Base-by-base conservation (phyloP, 2,113 vertebrate species). In the Bolborhynchus lineola region DNA sequence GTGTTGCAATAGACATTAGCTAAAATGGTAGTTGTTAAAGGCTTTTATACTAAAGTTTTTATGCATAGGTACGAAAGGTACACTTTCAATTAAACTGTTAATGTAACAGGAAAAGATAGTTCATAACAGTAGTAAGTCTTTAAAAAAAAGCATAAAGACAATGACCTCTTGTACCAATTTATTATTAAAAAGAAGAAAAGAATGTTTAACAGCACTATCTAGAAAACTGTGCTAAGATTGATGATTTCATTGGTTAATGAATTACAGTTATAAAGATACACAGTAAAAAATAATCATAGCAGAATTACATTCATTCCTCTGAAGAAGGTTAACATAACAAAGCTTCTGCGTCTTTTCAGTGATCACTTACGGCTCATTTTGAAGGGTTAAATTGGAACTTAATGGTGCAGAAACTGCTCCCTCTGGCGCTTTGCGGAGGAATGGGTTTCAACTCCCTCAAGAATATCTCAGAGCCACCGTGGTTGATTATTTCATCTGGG, bases 321-420 rank as follows among this genome's bases (percentile, higher is more conserved):
- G 41, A 65, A 79, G 74, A 71, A 89, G 17, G 26, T 82, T 79
- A 57, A 52, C 24, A 57, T 31, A 77, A 77, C 28, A 80, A 57
- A 62, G 20, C 35, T 91, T 64, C 0, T 11, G 3, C 26, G 20
- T 35, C 62, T 46, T 46, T 82, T 85, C 52, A 91, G 57, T 65
- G 60, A 49, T 72, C 82, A 31, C 52, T 90, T 42, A 70, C 53
- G 49, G 53, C 63, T 78, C 50, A 49, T 90, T 95, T 88, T 80
- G 82, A 95, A 93, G 88, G 82, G 86, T 93, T 93, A 90, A 93
- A 83, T 90, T 80, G 76, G 64, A 93, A 86, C 81, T 92, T 93
- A 81, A 81, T 67, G 79, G 67, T 74, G 59, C 76, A 83, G 71
- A 92, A 94, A 69, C 49, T 77, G 13, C 44, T 95, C 23, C 49